Conservation (phyloP, 2,888 invertebrate species). For the Cephus rjabovi region DNA sequence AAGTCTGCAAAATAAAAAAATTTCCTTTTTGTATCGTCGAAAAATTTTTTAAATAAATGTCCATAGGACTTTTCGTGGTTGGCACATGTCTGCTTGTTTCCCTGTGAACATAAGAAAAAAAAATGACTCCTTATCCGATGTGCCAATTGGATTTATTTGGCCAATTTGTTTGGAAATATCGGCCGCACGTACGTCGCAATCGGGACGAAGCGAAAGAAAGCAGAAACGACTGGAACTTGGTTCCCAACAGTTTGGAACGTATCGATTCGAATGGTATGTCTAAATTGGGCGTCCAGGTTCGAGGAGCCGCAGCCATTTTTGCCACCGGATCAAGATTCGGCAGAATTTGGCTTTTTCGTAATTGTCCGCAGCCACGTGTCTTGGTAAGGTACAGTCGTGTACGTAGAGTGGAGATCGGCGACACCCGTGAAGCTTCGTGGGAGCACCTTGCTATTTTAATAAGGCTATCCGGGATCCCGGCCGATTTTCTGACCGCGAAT, state of each 20-base stretch:
- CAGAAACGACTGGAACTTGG: constrained; percentile 31
- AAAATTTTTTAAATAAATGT: background rate
- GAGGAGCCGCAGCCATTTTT: constrained; percentile 30
- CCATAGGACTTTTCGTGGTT: background rate
- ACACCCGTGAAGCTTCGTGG: background rate
- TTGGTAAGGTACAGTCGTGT: background rate
- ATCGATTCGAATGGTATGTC: constrained; percentile 52
- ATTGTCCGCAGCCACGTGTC: constrained; percentile 16
- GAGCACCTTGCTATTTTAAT: constrained; percentile 45
- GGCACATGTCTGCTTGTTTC: background rate
- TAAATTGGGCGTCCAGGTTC: constrained; percentile 51
- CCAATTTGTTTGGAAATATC: constrained; percentile 52
- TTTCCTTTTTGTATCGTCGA: too few relatives aligned
- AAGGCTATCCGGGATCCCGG: constrained; percentile 39
- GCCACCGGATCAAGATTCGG: constrained; percentile 52
- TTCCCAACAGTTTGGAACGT: constrained; percentile 29
- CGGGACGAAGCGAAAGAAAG: constrained; percentile 12
- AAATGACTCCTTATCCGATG: background rate
- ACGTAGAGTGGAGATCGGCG: background rate
- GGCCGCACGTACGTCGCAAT: constrained; percentile 40
- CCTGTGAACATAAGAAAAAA: background rate
- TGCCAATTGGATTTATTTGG: constrained; percentile 42
- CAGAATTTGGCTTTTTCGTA: constrained; percentile 34
- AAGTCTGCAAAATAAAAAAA: background rate
- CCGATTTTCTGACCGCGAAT: constrained; percentile 31